Conservation (phyloP, 1,140 invertebrate species). For the Hyles euphorbiae region DNA sequence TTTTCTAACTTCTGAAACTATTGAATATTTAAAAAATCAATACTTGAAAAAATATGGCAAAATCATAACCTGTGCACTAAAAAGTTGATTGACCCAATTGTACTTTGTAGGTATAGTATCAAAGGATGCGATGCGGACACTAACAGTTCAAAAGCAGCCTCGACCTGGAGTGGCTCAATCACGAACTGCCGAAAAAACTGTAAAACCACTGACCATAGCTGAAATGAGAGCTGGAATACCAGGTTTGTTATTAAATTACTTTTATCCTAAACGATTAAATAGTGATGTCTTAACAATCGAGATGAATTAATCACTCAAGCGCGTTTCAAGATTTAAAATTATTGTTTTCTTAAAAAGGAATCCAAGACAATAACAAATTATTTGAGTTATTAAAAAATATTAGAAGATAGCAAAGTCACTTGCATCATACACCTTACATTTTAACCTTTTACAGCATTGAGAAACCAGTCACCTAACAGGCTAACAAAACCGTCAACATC, state of each 20-base stretch:
- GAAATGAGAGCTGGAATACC: conserved; percentile 45
- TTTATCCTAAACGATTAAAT: background rate
- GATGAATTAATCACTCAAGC: too few species aligned
- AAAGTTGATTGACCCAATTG: too few species aligned
- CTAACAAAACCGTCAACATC: conserved; percentile 25
- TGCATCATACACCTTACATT: too few species aligned
- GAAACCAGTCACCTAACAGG: conserved; percentile 28
- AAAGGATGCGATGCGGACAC: conserved; percentile 33
- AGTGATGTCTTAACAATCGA: background rate
- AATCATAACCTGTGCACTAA: too few species aligned
- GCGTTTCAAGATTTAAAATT: too few species aligned
- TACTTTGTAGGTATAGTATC: conserved; percentile 39
- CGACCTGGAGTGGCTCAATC: conserved; percentile 28
- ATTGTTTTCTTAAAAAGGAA: too few species aligned
- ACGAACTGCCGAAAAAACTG: conserved; percentile 38
- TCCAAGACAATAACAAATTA: too few species aligned
- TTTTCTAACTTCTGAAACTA: too few species aligned
- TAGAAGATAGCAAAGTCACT: too few species aligned
- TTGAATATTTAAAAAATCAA: too few species aligned
- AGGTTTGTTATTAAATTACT: conserved; percentile 14
- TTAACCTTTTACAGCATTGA: conserved; percentile 29
- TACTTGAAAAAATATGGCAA: too few species aligned
- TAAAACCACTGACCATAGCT: conserved; percentile 49
- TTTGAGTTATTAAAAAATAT: too few species aligned
- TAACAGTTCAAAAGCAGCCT: conserved; percentile 40